These are phyloP conservation scores for Aurelia aurita complex sp. Pacific DNA, from an alignment of 30 jellyfish, hydroid and myxozoan genomes.

Conservation along the genomic window DNA sequence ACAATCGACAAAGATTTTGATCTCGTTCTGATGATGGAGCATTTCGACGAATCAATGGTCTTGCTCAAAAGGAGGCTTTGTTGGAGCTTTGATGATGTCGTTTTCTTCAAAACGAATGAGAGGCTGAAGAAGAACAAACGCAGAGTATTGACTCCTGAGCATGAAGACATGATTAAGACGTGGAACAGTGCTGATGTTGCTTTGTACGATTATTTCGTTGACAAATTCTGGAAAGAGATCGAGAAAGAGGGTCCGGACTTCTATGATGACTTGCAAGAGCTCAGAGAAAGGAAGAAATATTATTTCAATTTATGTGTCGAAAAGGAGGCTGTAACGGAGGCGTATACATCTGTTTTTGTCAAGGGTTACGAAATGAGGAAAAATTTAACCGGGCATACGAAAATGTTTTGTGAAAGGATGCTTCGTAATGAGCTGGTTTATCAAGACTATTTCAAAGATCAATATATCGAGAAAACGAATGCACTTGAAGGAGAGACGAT, in stretches of 20 bases:
- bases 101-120: slow-evolving; percentile 92
- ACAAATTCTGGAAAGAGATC: slow-evolving; percentile 89
- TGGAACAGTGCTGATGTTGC: slow-evolving; percentile 97
- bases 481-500: slow-evolving; percentile 80
- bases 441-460: slow-evolving; percentile 73
- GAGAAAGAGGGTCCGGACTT: slow-evolving; percentile 93
- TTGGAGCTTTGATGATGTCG: slow-evolving; percentile 96
- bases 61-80: slow-evolving; percentile 93
- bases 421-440: slow-evolving; percentile 78
- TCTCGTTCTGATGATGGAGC: slow-evolving; percentile 90
- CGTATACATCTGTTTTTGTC: slow-evolving; percentile 86
- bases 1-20: slow-evolving; percentile 84
- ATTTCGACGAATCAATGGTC: slow-evolving; percentile 96
- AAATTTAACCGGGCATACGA: slow-evolving; percentile 63
- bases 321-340: slow-evolving; percentile 89
- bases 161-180: slow-evolving; percentile 51
- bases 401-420: slow-evolving; percentile 83
- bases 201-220: slow-evolving; percentile 76
- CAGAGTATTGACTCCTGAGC: slow-evolving; percentile 62
- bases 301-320: slow-evolving; percentile 75
- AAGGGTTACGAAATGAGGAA: slow-evolving; percentile 89
- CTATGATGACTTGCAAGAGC: slow-evolving; percentile 82
- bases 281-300: slow-evolving; percentile 66
- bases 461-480: slow-evolving; percentile 29
- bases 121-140: slow-evolving; percentile 86